These are phyloP conservation scores for Hymenopus coronatus DNA, from an alignment of 2,888 invertebrate species.

Conservation along the genomic window DNA sequence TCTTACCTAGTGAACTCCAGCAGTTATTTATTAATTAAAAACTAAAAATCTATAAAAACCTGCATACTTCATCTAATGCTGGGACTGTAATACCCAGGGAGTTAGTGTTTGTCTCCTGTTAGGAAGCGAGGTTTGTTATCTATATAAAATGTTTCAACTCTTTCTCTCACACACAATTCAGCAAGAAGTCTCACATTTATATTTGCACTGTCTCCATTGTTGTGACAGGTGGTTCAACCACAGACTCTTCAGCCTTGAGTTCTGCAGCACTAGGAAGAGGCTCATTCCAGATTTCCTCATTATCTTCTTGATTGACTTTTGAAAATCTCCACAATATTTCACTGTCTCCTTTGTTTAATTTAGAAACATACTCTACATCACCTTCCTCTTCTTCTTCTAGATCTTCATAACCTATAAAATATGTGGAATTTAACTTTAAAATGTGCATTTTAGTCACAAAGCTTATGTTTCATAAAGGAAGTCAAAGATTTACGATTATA, in stretches of 20 bases:
- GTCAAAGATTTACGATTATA: too few relatives aligned
- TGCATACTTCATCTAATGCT: too few relatives aligned
- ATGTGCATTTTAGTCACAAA: too few relatives aligned
- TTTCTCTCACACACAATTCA: too few relatives aligned
- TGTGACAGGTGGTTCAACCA: neutral
- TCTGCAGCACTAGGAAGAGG: neutral
- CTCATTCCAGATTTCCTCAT: neutral
- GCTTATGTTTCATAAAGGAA: too few relatives aligned
- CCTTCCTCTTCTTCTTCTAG: neutral
- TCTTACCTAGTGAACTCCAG: too few relatives aligned
- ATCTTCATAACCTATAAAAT: neutral
- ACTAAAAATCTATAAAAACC: too few relatives aligned
- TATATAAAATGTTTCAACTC: too few relatives aligned
- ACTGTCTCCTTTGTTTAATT: neutral
- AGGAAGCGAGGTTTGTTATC: too few relatives aligned
- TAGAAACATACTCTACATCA: neutral
- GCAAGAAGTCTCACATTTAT: neutral
- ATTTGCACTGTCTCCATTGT: neutral
- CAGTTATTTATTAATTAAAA: too few relatives aligned
- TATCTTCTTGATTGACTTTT: neutral
- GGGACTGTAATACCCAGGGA: too few relatives aligned
- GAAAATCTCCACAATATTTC: neutral
- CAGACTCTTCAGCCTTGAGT: neutral
- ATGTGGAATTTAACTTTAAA: neutral
- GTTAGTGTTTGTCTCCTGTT: too few relatives aligned